Base-by-base conservation (phyloP, 2,888 invertebrate genomes). In the Melanotus villosus region DNA sequence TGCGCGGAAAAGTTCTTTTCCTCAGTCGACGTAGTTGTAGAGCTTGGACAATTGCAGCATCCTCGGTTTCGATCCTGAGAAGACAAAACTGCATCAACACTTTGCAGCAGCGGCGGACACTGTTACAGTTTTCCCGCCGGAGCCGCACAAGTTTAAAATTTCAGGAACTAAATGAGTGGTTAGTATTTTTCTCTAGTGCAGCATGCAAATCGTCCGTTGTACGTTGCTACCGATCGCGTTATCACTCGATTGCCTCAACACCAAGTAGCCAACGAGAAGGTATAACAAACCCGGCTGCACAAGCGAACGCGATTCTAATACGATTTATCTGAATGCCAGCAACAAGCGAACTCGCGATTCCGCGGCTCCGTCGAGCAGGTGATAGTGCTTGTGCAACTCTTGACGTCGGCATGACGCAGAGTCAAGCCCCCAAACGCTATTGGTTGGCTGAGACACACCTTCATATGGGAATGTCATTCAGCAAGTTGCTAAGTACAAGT, bases 351-450 rank as follows among this genome's bases (percentile, higher is more conserved):
- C 63, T 68, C 34, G 10, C 36, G 52, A 30, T 57, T 54, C 38
- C 32, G 57, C 47, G 36, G 57, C 59, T 30, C 43, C 21, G 45
- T 32, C 56, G 34, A 41, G 47, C 63, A 68, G 68, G 68, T 68
- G 68, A 68, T 68, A 57, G 52, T 65, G 41, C 47, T 65, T 58
- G 50, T 65, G 68, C 63, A 68, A 68, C 60, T 54, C 30, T 41
- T 60, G 67, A 68, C 68, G 68, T 62, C 26, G 26, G n/a, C 30
- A 23, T 73, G 73, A 75, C 75, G 75, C 65, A 43, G 38, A 63
- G 74, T 10, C 75, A 68, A 67, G 74, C 75, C 75, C 70, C 73
- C 74, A 65, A 26, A 52, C 66, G 18, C 50, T 14, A 75, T 75
- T 74, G 72, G 75, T 12, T 50, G 50, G 56, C 45, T 6, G 23